Evolutionary conservation across 2,113 vertebrate genomes (phyloP).

Genomic region (Otis tarda): DNA sequence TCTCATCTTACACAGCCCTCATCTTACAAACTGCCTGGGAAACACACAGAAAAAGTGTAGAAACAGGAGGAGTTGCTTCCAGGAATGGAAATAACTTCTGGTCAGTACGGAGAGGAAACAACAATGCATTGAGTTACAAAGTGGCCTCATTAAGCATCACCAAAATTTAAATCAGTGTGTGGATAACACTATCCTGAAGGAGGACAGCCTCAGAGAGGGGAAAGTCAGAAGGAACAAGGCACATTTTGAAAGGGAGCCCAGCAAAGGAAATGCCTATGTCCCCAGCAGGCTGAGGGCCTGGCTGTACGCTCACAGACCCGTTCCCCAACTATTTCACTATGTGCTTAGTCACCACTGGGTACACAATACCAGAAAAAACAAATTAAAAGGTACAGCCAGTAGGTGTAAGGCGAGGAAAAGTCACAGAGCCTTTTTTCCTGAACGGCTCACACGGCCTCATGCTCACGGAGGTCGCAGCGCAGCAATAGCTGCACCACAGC

Average conservation of each 20-base stretch:
- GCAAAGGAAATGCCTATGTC: neutral
- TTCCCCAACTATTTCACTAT: neutral
- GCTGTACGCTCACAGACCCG: neutral
- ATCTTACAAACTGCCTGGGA: neutral
- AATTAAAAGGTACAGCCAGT: neutral
- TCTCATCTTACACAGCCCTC: neutral
- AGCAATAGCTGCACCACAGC: neutral
- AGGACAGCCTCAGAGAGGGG: neutral
- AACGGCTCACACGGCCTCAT: accelerated
- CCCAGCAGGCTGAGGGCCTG: neutral
- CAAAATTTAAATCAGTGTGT: neutral
- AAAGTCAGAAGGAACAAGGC: neutral
- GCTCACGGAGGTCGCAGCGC: neutral
- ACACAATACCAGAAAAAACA: neutral
- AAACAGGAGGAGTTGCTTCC: neutral
- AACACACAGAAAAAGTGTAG: neutral
- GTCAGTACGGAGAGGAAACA: neutral
- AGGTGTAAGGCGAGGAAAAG: neutral
- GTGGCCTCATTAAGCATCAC: neutral
- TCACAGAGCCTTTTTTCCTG: neutral
- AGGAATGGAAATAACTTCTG: neutral
- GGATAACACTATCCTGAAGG: neutral
- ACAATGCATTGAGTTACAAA: neutral
- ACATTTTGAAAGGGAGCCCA: neutral
- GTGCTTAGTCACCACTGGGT: neutral